A percentile compares a stretch with the other conserved stretches of the same genome.
Conservation (phyloP, 1,140 invertebrate genomes). For the Aphelenchoides besseyi region DNA sequence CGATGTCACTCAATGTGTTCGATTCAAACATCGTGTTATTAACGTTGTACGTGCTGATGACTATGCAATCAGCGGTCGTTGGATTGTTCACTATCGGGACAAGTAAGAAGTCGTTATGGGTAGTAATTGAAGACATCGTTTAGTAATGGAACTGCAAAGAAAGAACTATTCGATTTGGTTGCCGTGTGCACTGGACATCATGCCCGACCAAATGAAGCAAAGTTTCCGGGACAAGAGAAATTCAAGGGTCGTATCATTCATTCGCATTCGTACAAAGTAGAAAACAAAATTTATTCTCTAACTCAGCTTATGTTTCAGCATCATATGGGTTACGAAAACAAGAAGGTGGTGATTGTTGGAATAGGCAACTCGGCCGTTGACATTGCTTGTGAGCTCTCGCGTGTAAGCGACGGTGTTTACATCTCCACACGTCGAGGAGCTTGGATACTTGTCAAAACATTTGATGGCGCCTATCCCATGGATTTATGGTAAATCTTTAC, state of each 20-base stretch:
- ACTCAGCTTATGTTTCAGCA: slow-evolving; percentile 48
- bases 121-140: too few relatives aligned
- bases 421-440: slow-evolving; percentile 16
- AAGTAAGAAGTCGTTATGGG: slow-evolving; percentile 19
- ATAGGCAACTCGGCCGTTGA: slow-evolving; percentile 68
- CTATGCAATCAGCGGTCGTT: slow-evolving; percentile 40
- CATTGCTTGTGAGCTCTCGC: slow-evolving; percentile 66
- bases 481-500: slow-evolving; percentile 62
- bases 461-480: background rate
- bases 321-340: slow-evolving; percentile 59
- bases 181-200: slow-evolving; percentile 61
- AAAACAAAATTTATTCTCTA: slow-evolving; percentile 24
- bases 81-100: slow-evolving; percentile 34
- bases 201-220: slow-evolving; percentile 54
- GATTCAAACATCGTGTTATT: slow-evolving; percentile 57
- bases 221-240: slow-evolving; percentile 52
- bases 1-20: slow-evolving; percentile 60
- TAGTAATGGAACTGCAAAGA: slow-evolving; percentile 25
- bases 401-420: slow-evolving; percentile 63
- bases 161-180: slow-evolving; percentile 63
- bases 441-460: background rate
- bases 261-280: slow-evolving; percentile 63
- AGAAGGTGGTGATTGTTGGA: slow-evolving; percentile 65
- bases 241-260: slow-evolving; percentile 65
- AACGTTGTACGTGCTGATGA: slow-evolving; percentile 29